A percentile compares a stretch with the other conserved stretches of the same genome.
Conservation (phyloP, 2,797 vertebrate species). For the Falco rusticolus region DNA sequence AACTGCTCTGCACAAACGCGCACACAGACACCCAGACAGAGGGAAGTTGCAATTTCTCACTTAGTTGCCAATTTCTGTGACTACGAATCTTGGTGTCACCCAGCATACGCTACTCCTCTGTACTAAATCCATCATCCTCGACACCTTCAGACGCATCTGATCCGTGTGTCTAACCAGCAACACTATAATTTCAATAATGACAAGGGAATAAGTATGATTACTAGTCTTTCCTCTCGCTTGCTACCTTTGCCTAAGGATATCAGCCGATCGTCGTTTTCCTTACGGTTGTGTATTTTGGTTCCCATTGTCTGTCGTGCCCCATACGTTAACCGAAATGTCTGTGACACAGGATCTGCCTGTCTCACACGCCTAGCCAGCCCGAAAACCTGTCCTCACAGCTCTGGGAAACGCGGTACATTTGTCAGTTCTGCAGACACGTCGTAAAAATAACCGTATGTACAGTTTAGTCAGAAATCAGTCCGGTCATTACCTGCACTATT, state of each 20-base stretch:
- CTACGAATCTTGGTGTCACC: conserved; percentile 19
- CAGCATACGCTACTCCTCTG: not conserved
- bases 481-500: not conserved
- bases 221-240: conserved; percentile 21
- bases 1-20: fast-evolving
- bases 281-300: not conserved
- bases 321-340: not conserved
- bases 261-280: conserved; percentile 17
- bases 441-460: not conserved
- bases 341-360: not conserved
- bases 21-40: not conserved
- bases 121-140: conserved; percentile 24
- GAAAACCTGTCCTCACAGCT: conserved; percentile 32
- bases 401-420: not conserved
- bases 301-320: conserved; percentile 4
- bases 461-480: not conserved
- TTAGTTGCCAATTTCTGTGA: conserved; percentile 16
- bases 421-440: not conserved
- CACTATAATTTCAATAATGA: conserved; percentile 53
- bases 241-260: conserved; percentile 17
- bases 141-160: not conserved
- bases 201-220: conserved; percentile 46
- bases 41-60: not conserved
- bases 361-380: not conserved
- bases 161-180: not conserved